Evolutionary conservation across 2,113 vertebrate genomes (phyloP).

Genomic region (Tenebrosternarchus preto): DNA sequence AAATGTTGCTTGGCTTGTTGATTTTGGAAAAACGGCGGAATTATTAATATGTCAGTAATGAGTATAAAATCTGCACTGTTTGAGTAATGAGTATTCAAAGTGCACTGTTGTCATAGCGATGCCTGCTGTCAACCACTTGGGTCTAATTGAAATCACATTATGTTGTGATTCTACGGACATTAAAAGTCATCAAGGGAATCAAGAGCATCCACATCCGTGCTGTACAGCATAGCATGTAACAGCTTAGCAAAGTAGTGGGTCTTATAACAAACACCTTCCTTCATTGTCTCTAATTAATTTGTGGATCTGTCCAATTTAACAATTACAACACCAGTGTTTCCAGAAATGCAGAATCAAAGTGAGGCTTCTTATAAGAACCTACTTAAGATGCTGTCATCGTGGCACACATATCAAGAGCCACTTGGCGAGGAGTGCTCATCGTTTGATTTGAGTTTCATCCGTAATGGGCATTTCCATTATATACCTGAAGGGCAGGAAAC

Average conservation of each 20-base stretch:
- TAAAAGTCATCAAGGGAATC: background rate
- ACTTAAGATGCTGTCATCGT: background rate
- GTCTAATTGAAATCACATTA: constrained; percentile 73
- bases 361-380: background rate
- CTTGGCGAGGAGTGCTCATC: constrained; percentile 8
- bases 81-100: too few species aligned
- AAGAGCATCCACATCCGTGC: too few species aligned
- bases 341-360: background rate
- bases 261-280: background rate
- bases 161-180: constrained; percentile 44
- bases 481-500: background rate
- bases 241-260: background rate
- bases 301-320: background rate
- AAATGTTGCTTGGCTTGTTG: constrained; percentile 42
- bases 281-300: too few species aligned
- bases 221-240: background rate
- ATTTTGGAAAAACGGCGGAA: constrained; percentile 58
- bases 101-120: constrained; percentile 69
- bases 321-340: background rate
- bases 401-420: background rate
- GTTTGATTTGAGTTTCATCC: constrained; percentile 23
- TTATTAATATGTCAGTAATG: constrained; percentile 67
- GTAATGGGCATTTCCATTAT: constrained; percentile 29
- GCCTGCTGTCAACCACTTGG: constrained; percentile 73
- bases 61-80: constrained; percentile 71